A percentile compares a stretch with the other conserved stretches of the same genome.
Evolutionary conservation across 2,797 vertebrate species (phyloP).

Genomic region (Atherinosoma microstoma): DNA sequence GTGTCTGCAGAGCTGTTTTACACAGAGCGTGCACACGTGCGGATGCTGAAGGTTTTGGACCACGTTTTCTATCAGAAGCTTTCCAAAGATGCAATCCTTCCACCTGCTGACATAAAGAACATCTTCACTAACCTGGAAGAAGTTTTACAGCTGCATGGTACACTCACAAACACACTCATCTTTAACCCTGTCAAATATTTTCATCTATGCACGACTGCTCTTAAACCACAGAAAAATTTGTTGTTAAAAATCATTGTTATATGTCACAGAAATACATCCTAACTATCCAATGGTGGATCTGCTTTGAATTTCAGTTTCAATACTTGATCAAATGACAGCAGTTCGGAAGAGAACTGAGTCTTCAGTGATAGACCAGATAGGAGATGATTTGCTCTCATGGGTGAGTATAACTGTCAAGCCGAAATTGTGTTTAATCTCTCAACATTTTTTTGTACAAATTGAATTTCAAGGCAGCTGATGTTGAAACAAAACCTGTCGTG

Average conservation of each 20-base stretch:
- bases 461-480: conserved; percentile 61
- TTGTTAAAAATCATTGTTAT: too few species aligned
- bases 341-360: conserved; percentile 92
- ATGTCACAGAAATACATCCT: conserved; percentile 1
- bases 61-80: conserved; percentile 92
- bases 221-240: neutral
- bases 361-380: conserved; percentile 93
- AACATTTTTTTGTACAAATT: conserved; percentile 57
- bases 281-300: conserved; percentile 16
- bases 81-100: conserved; percentile 89
- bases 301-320: conserved; percentile 82
- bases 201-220: neutral
- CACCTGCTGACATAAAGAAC: conserved; percentile 87
- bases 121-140: conserved; percentile 95
- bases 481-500: neutral
- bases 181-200: neutral
- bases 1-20: conserved; percentile 88
- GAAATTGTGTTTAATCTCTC: conserved; percentile 61
- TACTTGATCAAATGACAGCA: conserved; percentile 92
- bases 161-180: neutral
- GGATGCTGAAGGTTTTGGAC: conserved; percentile 91
- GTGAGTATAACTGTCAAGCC: conserved; percentile 81
- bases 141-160: conserved; percentile 92
- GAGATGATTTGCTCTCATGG: conserved; percentile 93
- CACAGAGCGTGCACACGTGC: conserved; percentile 92